Base-by-base conservation (phyloP, 2,113 vertebrate species). In the Bettongia penicillata region DNA sequence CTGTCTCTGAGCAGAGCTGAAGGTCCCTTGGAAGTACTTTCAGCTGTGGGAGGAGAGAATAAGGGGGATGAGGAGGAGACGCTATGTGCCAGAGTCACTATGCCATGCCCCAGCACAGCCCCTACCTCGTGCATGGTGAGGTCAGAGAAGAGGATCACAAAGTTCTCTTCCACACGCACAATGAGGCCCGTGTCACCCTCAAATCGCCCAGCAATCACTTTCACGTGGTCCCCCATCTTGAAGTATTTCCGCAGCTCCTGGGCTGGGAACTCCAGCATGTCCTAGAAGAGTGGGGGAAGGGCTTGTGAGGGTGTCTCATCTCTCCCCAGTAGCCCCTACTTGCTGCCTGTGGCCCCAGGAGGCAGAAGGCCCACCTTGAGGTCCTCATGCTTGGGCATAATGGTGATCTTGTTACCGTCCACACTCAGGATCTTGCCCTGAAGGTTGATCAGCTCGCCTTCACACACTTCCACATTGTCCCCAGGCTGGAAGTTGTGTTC, bases 321-420 rank as follows among this genome's bases (percentile, higher is more conserved):
- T 51, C 28, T 53, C 0, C 10, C 43, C 55, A 0, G 25, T 52
- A 19, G 47, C 0, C 26, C 51, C 3, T 25, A 14, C 4, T 6
- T 7, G 1, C 90, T 19, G 68, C 43, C 10, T 2, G 2, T 22
- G 16, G 52, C 11, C 2, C n/a, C 0, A 5, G 47, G 19, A 31
- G 9, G 28, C 50, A 22, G 25, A 23, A 28, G 0, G 0, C 93
- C 47, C 31, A 99, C 99, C 99, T 99, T 99, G 11, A 99, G 98
- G 97, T 99, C 99, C 96, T 99, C 99, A 0, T 99, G 99, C 90
- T 99, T 99, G 96, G 99, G 99, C 99, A 99, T 99, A 97, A 99
- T 99, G 97, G 99, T 99, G 98, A 99, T 99, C 97, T 99, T 99
- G 98, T 99, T 99, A 57, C 99, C 99, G 0, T 99, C 99, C 92